phyloP scores from a whole-genome alignment of 2,113 vertebrate species.

The Sorex araneus region DNA sequence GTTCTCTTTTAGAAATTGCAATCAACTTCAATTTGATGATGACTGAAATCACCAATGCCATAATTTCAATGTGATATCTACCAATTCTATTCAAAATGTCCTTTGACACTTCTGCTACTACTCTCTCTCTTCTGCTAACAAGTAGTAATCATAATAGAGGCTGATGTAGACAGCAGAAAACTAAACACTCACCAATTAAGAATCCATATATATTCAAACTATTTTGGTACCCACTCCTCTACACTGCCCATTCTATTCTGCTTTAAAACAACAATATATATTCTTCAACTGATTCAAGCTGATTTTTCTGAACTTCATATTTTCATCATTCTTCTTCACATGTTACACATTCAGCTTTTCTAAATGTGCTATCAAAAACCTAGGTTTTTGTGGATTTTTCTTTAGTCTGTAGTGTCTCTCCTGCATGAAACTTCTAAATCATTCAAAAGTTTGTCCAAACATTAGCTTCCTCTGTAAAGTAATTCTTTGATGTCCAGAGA shows the following conservation, averaged over 20 bases:
- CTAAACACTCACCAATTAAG: not conserved
- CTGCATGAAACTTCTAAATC: slow-evolving; percentile 19
- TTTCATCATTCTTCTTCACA: not conserved
- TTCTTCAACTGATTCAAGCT: not conserved
- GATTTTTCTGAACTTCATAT: not conserved
- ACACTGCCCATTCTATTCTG: too few species aligned
- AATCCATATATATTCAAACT: too few species aligned
- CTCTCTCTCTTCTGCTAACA: not conserved
- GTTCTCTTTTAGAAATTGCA: slow-evolving; percentile 26
- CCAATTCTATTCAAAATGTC: not conserved
- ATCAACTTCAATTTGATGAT: slow-evolving; percentile 17
- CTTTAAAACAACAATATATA: not conserved
- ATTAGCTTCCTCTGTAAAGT: not conserved
- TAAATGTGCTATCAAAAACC: not conserved
- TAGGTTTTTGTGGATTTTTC: not conserved
- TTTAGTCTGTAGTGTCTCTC: not conserved
- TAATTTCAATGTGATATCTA: slow-evolving; percentile 18
- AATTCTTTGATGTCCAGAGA: not conserved
- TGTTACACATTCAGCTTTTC: not conserved
- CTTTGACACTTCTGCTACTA: not conserved
- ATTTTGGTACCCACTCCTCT: too few species aligned
- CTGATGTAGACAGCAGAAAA: not conserved
- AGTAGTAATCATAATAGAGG: not conserved
- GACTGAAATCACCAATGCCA: not conserved
- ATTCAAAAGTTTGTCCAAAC: slow-evolving; percentile 10